phyloP scores from a whole-genome alignment of 2,113 vertebrate genomes.

The Orthochromis malagaraziensis region DNA sequence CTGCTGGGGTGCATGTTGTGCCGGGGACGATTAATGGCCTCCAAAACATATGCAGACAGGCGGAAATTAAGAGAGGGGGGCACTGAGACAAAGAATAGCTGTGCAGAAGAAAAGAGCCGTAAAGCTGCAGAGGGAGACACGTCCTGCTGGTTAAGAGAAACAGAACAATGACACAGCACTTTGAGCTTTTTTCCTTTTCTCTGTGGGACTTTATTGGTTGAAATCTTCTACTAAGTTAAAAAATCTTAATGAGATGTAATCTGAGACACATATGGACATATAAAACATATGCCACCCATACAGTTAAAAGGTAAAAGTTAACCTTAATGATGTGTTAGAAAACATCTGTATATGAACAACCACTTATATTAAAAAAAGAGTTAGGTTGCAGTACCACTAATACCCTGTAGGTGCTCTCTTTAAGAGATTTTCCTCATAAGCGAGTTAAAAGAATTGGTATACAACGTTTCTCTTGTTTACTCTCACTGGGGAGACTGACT shows the following conservation, averaged over 20 bases:
- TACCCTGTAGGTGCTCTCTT: not conserved
- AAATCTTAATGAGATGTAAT: not conserved
- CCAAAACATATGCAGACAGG: slow-evolving; percentile 71
- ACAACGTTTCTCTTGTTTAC: not conserved
- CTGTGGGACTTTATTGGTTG: not conserved
- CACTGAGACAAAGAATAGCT: slow-evolving; percentile 34
- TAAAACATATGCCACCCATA: slow-evolving; percentile 16
- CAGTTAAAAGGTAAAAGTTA: not conserved
- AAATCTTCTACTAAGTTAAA: not conserved
- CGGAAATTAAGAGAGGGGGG: slow-evolving; percentile 45
- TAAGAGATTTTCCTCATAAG: not conserved
- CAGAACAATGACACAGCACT: not conserved
- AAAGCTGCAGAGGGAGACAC: slow-evolving; percentile 42
- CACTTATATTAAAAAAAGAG: not conserved
- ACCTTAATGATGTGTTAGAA: not conserved
- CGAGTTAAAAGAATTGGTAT: not conserved
- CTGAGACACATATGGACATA: not conserved
- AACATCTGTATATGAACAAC: not conserved
- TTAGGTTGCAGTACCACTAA: not conserved
- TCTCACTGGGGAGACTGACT: not conserved
- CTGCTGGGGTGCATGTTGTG: slow-evolving; percentile 71
- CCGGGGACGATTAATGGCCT: slow-evolving; percentile 71
- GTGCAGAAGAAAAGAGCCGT: slow-evolving; percentile 9
- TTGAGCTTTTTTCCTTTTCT: not conserved
- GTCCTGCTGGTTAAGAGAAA: slow-evolving; percentile 34